Percentiles rank a stretch among this genome's conserved stretches.
phyloP scores from a whole-genome alignment of 1,140 invertebrate species.

The Diabrotica virgifera region DNA sequence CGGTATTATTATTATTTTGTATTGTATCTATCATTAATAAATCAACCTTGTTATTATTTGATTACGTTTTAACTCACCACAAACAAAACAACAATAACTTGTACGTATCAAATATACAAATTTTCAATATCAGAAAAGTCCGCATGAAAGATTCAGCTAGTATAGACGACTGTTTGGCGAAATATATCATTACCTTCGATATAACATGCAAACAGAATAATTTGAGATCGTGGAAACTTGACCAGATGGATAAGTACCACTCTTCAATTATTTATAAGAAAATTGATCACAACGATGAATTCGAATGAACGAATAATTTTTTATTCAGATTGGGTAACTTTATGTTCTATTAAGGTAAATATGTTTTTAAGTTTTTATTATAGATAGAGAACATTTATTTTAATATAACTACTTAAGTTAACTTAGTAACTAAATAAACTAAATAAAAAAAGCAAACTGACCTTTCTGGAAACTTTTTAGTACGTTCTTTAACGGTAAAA shows the following conservation, averaged over 20 bases:
- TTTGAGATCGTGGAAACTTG: constrained; percentile 12
- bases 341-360: too few species aligned
- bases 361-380: too few species aligned
- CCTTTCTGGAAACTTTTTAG: too few species aligned
- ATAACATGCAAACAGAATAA: constrained; percentile 16
- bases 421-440: too few species aligned
- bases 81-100: neutral
- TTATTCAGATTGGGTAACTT: neutral
- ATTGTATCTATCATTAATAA: too few species aligned
- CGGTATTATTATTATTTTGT: too few species aligned
- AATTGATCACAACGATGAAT: constrained; percentile 3
- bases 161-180: constrained; percentile 6
- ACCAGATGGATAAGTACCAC: constrained; percentile 10
- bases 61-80: too few species aligned
- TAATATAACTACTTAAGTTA: too few species aligned
- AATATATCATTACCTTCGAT: constrained; percentile 9
- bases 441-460: too few species aligned
- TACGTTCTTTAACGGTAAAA: too few species aligned
- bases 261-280: constrained; percentile 3
- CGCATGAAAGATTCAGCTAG: neutral
- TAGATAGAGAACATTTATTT: too few species aligned
- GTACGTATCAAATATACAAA: neutral
- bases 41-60: too few species aligned
- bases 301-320: neutral
- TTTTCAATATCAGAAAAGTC: neutral